Evolutionary conservation across 1,140 invertebrate genomes (phyloP), one percentile per base, ranked within the genome.

Genomic region (Pseudomyrmex dendroicus): DNA sequence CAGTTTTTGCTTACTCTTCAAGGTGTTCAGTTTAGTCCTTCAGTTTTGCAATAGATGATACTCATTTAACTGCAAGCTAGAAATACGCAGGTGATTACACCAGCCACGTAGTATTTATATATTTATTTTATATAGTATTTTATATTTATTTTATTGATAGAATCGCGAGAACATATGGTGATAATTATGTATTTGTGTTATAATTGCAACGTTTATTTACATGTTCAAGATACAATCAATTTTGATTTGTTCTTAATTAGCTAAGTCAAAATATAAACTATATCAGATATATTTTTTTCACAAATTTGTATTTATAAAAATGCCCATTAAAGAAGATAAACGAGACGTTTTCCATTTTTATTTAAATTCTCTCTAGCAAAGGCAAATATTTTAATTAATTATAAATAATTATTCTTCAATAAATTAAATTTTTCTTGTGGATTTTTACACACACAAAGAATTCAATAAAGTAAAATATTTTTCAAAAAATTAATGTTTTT

Each of bases 21-120:
- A 8, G 50, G 10, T 12, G 8, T 67, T 66, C 25, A 15, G 8
- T n/a, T 12, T 52, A 17, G n/a, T 63, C 13, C 15, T 35, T 35
- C 35, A 17, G 66, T 48, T 73, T 8, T 12, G 12, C n/a, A 50
- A 50, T 59, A 59, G 20, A 17, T 56, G n/a, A 67, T 80, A 48
- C 13, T 8, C 44, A 20, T 61, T 78, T 70, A 70, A 80, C 46
- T 61, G 59, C 22, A 78, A 9, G 17, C 48, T 61, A 48, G 12
- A 80, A 59, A 48, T 59, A 70, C 35, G 15, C 15, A 25, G 15
- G 1, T 48, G 17, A 59, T 25, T 8, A 17, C 15, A 59, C 15
- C 48, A 15, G 13, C 67, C 12, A n/a, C n/a, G n/a, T n/a, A n/a
- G n/a, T n/a, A n/a, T n/a, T 54, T 70, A 68, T 67, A 50, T 68